Evolutionary conservation across 1,140 invertebrate species (phyloP), one percentile per base, ranked within the genome.

Genomic region (Trissolcus basalis): DNA sequence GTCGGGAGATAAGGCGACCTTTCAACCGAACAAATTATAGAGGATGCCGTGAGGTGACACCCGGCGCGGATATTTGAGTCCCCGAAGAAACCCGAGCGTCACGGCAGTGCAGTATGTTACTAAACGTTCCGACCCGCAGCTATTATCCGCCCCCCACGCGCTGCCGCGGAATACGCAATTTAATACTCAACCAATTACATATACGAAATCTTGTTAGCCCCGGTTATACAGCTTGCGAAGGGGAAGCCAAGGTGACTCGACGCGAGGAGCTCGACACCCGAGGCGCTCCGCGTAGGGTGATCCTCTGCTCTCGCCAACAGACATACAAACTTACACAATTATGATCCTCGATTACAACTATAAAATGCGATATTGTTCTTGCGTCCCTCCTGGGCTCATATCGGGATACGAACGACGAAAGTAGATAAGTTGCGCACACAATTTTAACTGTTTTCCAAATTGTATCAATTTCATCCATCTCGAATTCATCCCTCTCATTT

Each of bases 171-270:
- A 88, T 87, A 86, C 85, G 85, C 87, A 88, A 88, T 88, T 88
- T 88, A 88, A 88, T 88, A 88, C 85, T 85, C 86, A 80, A 87
- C 86, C 87, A 88, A 88, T 88, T 88, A 88, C 86, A 88, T 87
- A 84, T 85, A 87, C 86, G 86, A 88, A 88, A 88, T 88, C 87
- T 88, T 88, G 87, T 88, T 88, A 88, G 86, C 81, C 82, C 80
- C 77, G 85, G 87, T 88, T 87, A 87, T 86, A 87, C 77, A 82
- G 81, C 80, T 69, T 75, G 81, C 77, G 78, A 77, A 64, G 74
- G 76, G 71, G 68, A 56, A 63, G 35, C 10, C 5, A 64, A 74
- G 77, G 68, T 70, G 53, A 65, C 53, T 74, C 43, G 53, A 76
- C 72, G 61, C 53, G 72, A 80, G 65, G 76, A 77, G 79, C 36